Evolutionary conservation across 2,888 invertebrate genomes (phyloP).

Genomic region (Ypsolopha sequella): DNA sequence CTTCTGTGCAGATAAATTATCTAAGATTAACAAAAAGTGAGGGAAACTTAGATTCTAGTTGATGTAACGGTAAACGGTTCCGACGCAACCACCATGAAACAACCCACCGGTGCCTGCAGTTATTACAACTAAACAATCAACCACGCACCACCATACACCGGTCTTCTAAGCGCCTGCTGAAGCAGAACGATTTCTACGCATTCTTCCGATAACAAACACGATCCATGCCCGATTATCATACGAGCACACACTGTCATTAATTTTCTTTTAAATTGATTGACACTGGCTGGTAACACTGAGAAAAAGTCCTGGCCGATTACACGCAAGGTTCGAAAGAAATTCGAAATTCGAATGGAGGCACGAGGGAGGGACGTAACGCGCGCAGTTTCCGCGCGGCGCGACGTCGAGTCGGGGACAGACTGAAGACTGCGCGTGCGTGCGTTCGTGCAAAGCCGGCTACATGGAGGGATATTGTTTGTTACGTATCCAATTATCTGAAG

Average conservation of each 20-base stretch:
- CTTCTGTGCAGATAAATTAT: no score
- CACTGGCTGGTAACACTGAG: constrained; percentile 6
- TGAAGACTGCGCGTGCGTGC: constrained; percentile 7
- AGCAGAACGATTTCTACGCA: constrained; percentile 53
- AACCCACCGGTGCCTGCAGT: constrained; percentile 49
- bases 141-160: constrained; percentile 26
- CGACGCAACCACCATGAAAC: constrained; percentile 46
- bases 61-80: constrained; percentile 1
- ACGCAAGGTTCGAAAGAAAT: constrained; percentile 23
- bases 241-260: constrained; percentile 3
- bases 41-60: not conserved
- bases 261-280: not conserved
- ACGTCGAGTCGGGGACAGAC: constrained; percentile 5
- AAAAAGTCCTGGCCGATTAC: constrained; percentile 9
- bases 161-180: constrained; percentile 35
- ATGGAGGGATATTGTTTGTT: constrained; percentile 18
- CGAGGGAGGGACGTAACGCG: constrained; percentile 20
- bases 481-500: not conserved
- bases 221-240: constrained; percentile 5
- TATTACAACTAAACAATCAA: constrained; percentile 10
- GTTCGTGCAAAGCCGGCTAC: constrained; percentile 12
- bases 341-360: constrained; percentile 10
- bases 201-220: constrained; percentile 23
- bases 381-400: constrained; percentile 35
- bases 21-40: not conserved